Evolutionary conservation across 2,113 vertebrate species (phyloP).

Genomic region (Smithornis capensis): DNA sequence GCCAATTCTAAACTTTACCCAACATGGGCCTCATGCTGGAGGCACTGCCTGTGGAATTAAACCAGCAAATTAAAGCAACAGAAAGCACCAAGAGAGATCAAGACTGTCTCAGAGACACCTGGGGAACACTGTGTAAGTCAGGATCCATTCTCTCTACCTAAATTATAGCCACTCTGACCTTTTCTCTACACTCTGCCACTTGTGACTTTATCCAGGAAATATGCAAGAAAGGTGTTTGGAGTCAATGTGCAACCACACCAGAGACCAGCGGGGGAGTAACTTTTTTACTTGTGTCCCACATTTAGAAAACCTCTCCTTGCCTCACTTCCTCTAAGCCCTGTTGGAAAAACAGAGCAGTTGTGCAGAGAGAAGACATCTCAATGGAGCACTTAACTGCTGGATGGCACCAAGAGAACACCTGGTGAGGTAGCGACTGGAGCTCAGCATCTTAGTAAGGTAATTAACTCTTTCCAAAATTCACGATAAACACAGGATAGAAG

Average conservation of each 20-base stretch:
- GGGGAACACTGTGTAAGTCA: neutral
- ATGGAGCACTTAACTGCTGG: accelerated
- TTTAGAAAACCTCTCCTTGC: neutral
- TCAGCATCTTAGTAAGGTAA: neutral
- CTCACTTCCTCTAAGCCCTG: neutral
- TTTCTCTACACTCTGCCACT: neutral
- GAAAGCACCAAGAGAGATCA: neutral
- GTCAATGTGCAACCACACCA: neutral
- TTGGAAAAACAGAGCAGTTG: neutral
- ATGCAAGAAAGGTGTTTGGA: neutral
- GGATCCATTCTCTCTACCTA: neutral
- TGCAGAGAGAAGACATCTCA: neutral
- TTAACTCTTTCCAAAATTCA: neutral
- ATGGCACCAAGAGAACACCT: neutral
- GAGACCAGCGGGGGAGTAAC: neutral
- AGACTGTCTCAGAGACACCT: neutral
- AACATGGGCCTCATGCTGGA: neutral
- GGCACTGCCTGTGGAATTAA: neutral
- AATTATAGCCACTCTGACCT: neutral
- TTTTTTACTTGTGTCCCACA: neutral
- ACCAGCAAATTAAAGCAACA: neutral
- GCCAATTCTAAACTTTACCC: neutral
- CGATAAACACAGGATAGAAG: neutral
- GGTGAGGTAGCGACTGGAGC: neutral
- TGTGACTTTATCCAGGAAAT: neutral